Base-by-base conservation (phyloP, 2,888 invertebrate genomes). In the Mesorhabditis sp. region DNA sequence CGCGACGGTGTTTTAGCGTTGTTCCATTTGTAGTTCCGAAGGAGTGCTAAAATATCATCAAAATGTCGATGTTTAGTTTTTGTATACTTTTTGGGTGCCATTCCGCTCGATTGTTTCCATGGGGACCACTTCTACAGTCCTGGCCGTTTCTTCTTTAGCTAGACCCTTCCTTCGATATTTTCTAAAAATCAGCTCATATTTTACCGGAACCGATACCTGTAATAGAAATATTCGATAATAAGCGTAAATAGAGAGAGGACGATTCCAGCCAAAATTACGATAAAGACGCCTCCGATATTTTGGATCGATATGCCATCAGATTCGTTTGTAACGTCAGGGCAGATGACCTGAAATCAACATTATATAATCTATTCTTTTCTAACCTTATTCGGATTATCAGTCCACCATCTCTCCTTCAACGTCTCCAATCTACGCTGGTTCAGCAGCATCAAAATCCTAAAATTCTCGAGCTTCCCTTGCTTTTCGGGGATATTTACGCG, bases 271-370 rank as follows among this genome's bases (percentile, higher is more conserved):
- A 95, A 93, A 75, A 97, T 95, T 0, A 97, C 95, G 68, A 97
- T 94, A 86, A 97, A 97, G 0, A 97, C 96, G 0, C 96, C 96
- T 76, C 95, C 96, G 78, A 97, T 97, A 86, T 97, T 97, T 85
- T 94, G 92, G 73, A 97, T 95, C 72, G 94, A 95, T 85, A 97
- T 97, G 66, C 97, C 97, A 85, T 95, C 96, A 4, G 93, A 93
- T 85, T 95, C 94, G 84, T 94, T 93, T 85, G 94, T 76, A 13
- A 75, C 67, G 43, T 76, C 78, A 4, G 80, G 78, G 63, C 82
- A 83, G 7, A 67, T 70, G 0, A 76, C 77, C 74, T 74, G 66
- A 4, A 71, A 43, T 10, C 13, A 13, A 43, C 45, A 85, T 94
- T 93, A 83, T 10, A 28, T 41, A 15, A n/a, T 3, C 6, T 15